Evolutionary conservation across 1,140 invertebrate species (phyloP), one percentile per base, ranked within the genome.

Genomic region (Aphelenchoides besseyi): DNA sequence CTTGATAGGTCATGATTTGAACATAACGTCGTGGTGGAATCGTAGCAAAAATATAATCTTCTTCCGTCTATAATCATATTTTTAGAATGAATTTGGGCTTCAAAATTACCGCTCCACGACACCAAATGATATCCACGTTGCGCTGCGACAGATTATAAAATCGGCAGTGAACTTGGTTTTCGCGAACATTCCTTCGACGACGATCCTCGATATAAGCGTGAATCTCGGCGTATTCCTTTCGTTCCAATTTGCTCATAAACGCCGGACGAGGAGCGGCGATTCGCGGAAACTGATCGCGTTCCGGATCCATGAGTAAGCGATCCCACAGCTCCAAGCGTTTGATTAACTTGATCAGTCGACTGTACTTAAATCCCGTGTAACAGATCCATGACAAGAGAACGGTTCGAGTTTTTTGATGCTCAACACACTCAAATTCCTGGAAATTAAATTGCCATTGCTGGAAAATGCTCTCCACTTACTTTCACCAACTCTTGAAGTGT

Each of bases 191-290:
- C 12, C 18, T 5, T 33, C 23, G 5, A 8, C 55, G 55, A 28
- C 55, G 55, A 8, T 59, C 55, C 5, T 12, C 5, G 5, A 59
- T 8, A 33, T 8, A 59, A 5, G 5, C 18, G 55, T 8, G 18
- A 28, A 8, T 5, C 5, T 23, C 12, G 5, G 55, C 55, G 18
- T 59, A 59, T 23, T 59, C 55, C 12, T 33, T 5, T 33, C 55
- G 55, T 23, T 59, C 55, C 55, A 8, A 8, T 33, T 28, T 16
- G 18, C 55, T 59, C 55, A 59, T 59, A 33, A 59, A 59, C 18
- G 18, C 5, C 18, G 55, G 55, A 5, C 55, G 55, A 5, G 55
- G 55, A 8, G 55, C 55, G 12, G 55, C 5, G 5, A 59, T 8
- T 28, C 55, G 55, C 5, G 18, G 55, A 8, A 48, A 48, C 41